These are phyloP conservation scores for Eumerus sabulonum DNA, from an alignment of 2,888 invertebrate genomes.

Conservation along the genomic window DNA sequence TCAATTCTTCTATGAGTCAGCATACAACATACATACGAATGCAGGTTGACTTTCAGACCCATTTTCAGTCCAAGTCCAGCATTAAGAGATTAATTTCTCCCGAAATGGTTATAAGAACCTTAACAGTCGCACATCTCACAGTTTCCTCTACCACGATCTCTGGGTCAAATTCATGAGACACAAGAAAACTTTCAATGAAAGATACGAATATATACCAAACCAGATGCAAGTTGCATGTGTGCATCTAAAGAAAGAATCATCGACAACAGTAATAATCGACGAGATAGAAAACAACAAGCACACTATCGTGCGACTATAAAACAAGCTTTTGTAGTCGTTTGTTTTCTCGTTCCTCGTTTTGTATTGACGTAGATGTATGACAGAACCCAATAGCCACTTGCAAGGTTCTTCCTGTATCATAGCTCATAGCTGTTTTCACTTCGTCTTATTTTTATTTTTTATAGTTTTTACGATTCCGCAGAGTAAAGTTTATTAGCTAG, in stretches of 20 bases:
- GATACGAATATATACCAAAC: slow-evolving; percentile 39
- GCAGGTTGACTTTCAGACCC: too few relatives aligned
- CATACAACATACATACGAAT: too few relatives aligned
- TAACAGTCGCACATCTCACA: too few relatives aligned
- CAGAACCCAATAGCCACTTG: slow-evolving; percentile 73
- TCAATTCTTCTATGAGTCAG: too few relatives aligned
- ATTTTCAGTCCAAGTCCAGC: too few relatives aligned
- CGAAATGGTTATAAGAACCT: too few relatives aligned
- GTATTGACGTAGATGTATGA: slow-evolving; percentile 61
- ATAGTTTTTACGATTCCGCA: slow-evolving; percentile 33
- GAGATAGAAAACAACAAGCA: slow-evolving; percentile 42
- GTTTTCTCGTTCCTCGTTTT: slow-evolving; percentile 8
- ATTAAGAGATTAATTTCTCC: too few relatives aligned
- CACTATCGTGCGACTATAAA: slow-evolving; percentile 19
- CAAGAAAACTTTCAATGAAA: slow-evolving; percentile 26
- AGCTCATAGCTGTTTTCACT: slow-evolving; percentile 26
- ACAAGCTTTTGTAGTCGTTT: slow-evolving; percentile 43
- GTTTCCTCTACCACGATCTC: slow-evolving; percentile 30
- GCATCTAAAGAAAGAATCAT: slow-evolving; percentile 67
- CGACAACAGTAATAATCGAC: slow-evolving; percentile 28
- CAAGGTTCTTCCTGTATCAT: slow-evolving; percentile 78
- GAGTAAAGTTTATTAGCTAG: not conserved
- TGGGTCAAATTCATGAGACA: slow-evolving; percentile 35
- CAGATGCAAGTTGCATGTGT: slow-evolving; percentile 11
- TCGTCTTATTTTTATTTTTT: slow-evolving; percentile 31